Evolutionary conservation across 2,888 invertebrate species (phyloP).

Genomic region (Subacronicta megacephala): DNA sequence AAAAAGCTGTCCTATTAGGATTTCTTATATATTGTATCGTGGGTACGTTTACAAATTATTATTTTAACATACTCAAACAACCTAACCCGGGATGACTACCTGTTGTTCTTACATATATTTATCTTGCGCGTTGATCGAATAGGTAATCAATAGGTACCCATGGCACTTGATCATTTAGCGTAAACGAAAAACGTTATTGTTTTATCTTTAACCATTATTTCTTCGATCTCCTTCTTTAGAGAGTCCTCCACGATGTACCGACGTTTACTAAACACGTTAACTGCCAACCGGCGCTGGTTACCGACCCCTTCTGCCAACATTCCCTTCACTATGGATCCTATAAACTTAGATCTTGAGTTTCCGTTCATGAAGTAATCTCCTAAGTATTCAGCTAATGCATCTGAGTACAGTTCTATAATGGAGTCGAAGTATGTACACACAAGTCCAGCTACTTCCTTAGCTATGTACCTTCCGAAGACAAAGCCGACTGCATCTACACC

Average conservation of each 20-base stretch:
- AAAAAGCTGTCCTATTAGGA: too few species aligned
- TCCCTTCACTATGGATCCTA: conserved; percentile 24
- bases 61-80: too few species aligned
- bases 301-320: conserved; percentile 30
- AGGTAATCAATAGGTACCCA: too few species aligned
- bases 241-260: conserved; percentile 3
- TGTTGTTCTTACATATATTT: too few species aligned
- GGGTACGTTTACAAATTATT: too few species aligned
- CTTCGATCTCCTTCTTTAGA: conserved; percentile 17
- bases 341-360: conserved; percentile 16
- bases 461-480: conserved; percentile 67
- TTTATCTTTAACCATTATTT: conserved; percentile 10
- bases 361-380: conserved; percentile 10
- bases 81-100: too few species aligned
- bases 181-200: conserved; percentile 13
- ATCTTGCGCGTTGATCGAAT: too few species aligned
- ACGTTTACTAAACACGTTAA: conserved; percentile 19
- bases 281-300: conserved; percentile 37
- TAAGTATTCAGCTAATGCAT: conserved; percentile 55
- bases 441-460: conserved; percentile 63
- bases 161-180: not conserved
- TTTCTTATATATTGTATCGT: too few species aligned
- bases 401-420: conserved; percentile 63
- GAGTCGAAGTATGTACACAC: conserved; percentile 65
- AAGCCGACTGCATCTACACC: conserved; percentile 64